Base-by-base conservation (phyloP, 2,113 vertebrate species). In the Thomomys bottae region DNA sequence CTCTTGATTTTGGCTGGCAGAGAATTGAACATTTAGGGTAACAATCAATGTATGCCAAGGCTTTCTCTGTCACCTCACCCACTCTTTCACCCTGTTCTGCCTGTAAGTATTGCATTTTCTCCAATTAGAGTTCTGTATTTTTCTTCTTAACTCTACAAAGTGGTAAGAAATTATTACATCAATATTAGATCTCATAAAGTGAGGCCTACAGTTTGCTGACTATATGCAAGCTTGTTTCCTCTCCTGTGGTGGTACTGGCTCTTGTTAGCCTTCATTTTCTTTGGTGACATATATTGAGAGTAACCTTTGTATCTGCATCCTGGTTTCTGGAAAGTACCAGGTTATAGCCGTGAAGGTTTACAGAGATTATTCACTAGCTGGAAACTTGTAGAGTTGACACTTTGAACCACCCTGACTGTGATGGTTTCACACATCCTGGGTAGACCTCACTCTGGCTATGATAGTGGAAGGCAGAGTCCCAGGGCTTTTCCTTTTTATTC, bases 161-260 rank as follows among this genome's bases (percentile, higher is more conserved):
- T n/a, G 3, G 32, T 36, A 84, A 77, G 23, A 66, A 30, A 9
- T 5, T 14, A 67, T 38, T 79, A 34, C 0, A 42, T 77, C 5
- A 40, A 12, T 76, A 38, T 83, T 71, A 82, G 57, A 20, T 93
- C 45, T 59, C 57, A 68, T 63, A 23, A 63, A 83, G 10, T 28
- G 9, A 18, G 34, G 20, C 18, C 71, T 54, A 8, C 15, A 21
- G 24, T 3, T 34, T 70, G 20, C 26, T 45, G 34, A 83, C 6
- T 49, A 6, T 4, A 0, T 6, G 3, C 40, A 34, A 8, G 3
- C 1, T 0, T 9, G 21, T 32, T 30, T 67, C 63, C 40, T 32
- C 34, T 40, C 32, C 54, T 9, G 54, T 42, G 59, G 64, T 34
- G 20, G 59, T 72, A 0, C 68, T 86, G 28, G 64, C 30, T 24